These are phyloP conservation scores for Chondrilla cf. caribensis DNA, from an alignment of 37 sponge, comb jelly and placozoan species.

Conservation along the genomic window DNA sequence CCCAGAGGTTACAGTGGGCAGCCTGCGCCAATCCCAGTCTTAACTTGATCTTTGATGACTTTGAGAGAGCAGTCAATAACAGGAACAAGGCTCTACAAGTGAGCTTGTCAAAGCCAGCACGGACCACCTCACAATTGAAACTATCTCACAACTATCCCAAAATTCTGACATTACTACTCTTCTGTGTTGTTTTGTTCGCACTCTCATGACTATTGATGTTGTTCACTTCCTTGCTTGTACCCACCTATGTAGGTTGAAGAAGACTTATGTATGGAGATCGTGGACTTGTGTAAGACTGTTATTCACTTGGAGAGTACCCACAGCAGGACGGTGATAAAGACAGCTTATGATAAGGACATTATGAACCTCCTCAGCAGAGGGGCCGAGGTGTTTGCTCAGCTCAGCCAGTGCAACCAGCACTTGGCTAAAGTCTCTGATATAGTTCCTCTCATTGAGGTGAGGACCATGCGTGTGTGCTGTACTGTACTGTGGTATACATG, in stretches of 20 bases:
- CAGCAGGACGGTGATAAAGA: constrained; percentile 57
- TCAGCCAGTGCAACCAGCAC: constrained; percentile 56
- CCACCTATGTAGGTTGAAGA: constrained; percentile 48
- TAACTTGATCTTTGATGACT: constrained; percentile 69
- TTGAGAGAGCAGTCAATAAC: constrained; percentile 64
- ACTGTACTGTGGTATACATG: neutral
- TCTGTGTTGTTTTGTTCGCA: too few relatives aligned
- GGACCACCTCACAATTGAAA: too few relatives aligned
- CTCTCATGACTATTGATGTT: too few relatives aligned
- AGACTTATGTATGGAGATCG: constrained; percentile 61
- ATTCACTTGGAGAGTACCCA: constrained; percentile 87
- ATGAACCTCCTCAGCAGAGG: constrained; percentile 56
- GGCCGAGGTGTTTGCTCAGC: constrained; percentile 61
- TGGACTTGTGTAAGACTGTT: constrained; percentile 68
- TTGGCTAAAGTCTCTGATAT: constrained; percentile 78
- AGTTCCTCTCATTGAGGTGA: constrained; percentile 57
- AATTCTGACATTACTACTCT: too few relatives aligned
- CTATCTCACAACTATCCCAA: too few relatives aligned
- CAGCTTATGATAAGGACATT: constrained; percentile 58
- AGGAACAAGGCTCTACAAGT: constrained; percentile 59
- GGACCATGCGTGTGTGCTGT: neutral
- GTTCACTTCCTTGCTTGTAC: neutral
- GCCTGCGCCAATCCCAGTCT: constrained; percentile 91
- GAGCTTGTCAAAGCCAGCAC: neutral
- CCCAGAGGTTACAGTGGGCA: constrained; percentile 95